Conservation (phyloP, 2,113 vertebrate genomes). For the Daboia siamensis region DNA sequence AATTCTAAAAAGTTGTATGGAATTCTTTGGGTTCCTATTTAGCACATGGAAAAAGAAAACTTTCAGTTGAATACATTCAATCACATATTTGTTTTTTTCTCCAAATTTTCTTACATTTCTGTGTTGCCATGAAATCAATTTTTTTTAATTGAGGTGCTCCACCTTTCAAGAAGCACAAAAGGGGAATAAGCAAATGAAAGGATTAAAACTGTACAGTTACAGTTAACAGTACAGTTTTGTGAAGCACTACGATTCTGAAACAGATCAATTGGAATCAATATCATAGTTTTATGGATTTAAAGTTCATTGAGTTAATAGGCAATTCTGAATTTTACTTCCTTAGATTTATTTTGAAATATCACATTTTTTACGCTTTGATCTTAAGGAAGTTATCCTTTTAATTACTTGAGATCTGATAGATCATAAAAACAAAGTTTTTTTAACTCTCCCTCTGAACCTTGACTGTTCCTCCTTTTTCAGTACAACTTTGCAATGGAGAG, state of each 20-base stretch:
- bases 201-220: not conserved
- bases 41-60: not conserved
- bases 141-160: not conserved
- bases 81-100: not conserved
- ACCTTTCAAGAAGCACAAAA: not conserved
- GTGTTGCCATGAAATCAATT: not conserved
- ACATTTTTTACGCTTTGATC: not conserved
- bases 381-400: not conserved
- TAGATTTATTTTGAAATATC: not conserved
- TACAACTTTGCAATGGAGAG: not conserved
- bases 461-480: not conserved
- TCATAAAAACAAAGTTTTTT: not conserved
- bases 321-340: not conserved
- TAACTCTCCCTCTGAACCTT: not conserved
- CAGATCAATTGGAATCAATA: not conserved
- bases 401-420: not conserved
- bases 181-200: not conserved
- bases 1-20: no score
- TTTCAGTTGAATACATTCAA: not conserved
- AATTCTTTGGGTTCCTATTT: not conserved
- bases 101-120: not conserved
- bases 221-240: not conserved
- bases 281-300: not conserved
- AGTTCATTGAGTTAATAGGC: not conserved
- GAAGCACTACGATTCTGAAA: not conserved